Evolutionary conservation across 92 coral and sea anemone genomes (phyloP), one percentile per base, ranked within the genome.

Genomic region (Porites divaricata): DNA sequence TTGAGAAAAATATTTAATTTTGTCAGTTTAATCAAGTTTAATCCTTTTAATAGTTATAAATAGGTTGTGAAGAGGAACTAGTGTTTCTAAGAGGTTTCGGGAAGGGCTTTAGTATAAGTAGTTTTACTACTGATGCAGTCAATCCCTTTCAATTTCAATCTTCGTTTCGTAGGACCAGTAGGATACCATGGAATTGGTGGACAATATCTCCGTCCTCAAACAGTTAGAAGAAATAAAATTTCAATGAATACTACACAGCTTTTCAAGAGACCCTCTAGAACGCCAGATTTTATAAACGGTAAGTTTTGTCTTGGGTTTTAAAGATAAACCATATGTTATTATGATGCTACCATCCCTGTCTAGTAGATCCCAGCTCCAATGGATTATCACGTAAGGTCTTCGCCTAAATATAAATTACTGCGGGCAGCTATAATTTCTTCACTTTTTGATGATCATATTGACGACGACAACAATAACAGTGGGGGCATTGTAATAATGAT

Each of bases 231-330:
- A 73, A 21, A 82, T 48, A 58, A 69, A 45, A 26, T 82, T 45
- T 20, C 61, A 15, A 50, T 48, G 26, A 73, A 82, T 72, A 82
- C 51, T 16, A 72, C 62, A 14, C 72, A 25, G 56, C 51, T 72
- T 63, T 82, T 82, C n/a, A 82, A 82, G 72, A 82, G 79, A 63
- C 86, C 86, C 0, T 50, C 79, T 8, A 82, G 70, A 61, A 72
- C 86, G 5, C 62, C 62, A 51, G 51, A 62, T 1, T 41, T 82
- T 59, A 52, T 72, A 4, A 82, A 72, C 48, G 85, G 85, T 80
- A 35, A 69, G 76, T 26, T 20, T 9, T 35, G 45, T 35, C 45
- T 35, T 35, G 45, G 45, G 45, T 35, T 35, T 35, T 35, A 35
- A 35, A 35, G 45, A 35, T 35, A 35, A 35, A 35, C 45, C 59